A percentile compares a stretch with the other conserved stretches of the same genome.
These are phyloP conservation scores for Lucinisca nassula DNA, from an alignment of 2,888 invertebrate species.

Conservation along the genomic window DNA sequence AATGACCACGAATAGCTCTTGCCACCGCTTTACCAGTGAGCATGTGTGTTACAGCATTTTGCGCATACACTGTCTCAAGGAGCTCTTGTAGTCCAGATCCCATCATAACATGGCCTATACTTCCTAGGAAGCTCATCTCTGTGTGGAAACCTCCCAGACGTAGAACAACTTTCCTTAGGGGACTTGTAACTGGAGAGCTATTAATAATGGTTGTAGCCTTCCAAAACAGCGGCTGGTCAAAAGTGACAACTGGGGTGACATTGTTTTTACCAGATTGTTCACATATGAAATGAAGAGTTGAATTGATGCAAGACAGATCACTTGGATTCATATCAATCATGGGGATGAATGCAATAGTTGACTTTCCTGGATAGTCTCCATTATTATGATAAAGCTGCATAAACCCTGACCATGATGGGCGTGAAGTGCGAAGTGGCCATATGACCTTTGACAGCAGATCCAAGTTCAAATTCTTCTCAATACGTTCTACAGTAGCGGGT, in stretches of 20 bases:
- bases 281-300: slow-evolving; percentile 54
- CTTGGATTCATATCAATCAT: slow-evolving; percentile 61
- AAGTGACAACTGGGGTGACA: slow-evolving; percentile 9
- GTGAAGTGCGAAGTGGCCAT: slow-evolving; percentile 41
- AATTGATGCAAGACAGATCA: slow-evolving; percentile 54
- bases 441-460: slow-evolving; percentile 13
- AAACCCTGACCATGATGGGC: slow-evolving; percentile 66
- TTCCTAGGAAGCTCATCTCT: slow-evolving; percentile 71
- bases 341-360: slow-evolving; percentile 57
- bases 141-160: slow-evolving; percentile 59
- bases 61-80: slow-evolving; percentile 65
- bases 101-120: slow-evolving; percentile 70
- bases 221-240: slow-evolving; percentile 37
- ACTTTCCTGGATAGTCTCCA: slow-evolving; percentile 64
- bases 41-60: slow-evolving; percentile 70
- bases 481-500: background rate
- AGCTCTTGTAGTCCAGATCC: slow-evolving; percentile 70
- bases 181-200: background rate
- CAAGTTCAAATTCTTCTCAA: background rate
- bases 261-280: slow-evolving; percentile 22
- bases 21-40: slow-evolving; percentile 67
- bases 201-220: slow-evolving; percentile 22
- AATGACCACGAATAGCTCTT: slow-evolving; percentile 66
- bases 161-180: slow-evolving; percentile 39
- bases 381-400: slow-evolving; percentile 57